Base-by-base conservation (phyloP, 2,113 vertebrate genomes). In the Clupea harengus region DNA sequence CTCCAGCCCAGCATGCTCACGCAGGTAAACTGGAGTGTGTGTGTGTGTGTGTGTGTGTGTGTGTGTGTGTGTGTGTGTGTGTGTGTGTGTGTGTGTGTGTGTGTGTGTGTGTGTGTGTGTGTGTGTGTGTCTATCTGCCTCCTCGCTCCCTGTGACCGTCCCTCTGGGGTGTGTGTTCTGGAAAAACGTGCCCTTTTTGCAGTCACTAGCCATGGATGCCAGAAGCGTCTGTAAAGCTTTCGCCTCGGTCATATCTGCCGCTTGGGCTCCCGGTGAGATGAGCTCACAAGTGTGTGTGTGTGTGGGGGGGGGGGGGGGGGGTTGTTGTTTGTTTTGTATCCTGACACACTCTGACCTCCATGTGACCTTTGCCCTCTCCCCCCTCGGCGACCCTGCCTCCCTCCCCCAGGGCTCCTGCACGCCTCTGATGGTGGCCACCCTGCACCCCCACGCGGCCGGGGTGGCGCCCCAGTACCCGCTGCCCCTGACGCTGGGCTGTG, bases 341-440 rank as follows among this genome's bases (percentile, higher is more conserved):
- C 25, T 28, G n/a, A 25, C n/a, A 7, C 9, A 9, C 85, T 89
- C 87, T 94, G 91, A 94, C 88, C 17, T 88, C 91, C 49, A 90
- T 91, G 87, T 91, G 87, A 90, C 75, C 87, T 92, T 91, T 92
- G 86, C 91, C 88, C 84, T 89, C 87, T 89, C 85, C 39, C 82
- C 78, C 84, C 83, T 57, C 50, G 84, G 47, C 13, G 52, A n/a
- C 86, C 96, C 95, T 91, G 96, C 57, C 57, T 64, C 20, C 57
- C 57, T 25, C 64, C 64, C 97, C 93, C 96, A 99, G 98, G 98
- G 97, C 96, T 99, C 97, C 97, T 99, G 98, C 94, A 99, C 98
- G 92, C 97, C 98, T 95, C 96, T 99, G 98, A 99, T 99, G 97
- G 97, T 99, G 95, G 97, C 97, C 96, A 99, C 98, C 94, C 97